A percentile compares a stretch with the other conserved stretches of the same genome.
Evolutionary conservation across 2,888 invertebrate genomes (phyloP).

Genomic region (Patella caerulea): DNA sequence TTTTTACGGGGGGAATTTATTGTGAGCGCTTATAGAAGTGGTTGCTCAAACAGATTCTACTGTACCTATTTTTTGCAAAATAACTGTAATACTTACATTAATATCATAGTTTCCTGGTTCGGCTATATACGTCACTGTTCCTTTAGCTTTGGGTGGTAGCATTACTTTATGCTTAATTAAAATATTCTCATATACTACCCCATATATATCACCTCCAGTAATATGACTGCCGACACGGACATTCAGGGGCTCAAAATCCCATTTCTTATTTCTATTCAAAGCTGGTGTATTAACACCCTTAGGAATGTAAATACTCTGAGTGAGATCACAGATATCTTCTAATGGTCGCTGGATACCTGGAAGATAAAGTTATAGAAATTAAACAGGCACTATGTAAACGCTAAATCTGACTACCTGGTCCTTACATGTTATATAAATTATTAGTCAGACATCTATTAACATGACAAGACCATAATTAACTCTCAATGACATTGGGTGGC

Average conservation of each 20-base stretch:
- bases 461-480: too few relatives aligned
- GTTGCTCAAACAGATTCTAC: too few relatives aligned
- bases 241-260: conserved; percentile 83
- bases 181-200: conserved; percentile 96
- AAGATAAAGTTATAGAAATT: conserved; percentile 8
- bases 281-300: conserved; percentile 98
- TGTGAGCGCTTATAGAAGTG: too few relatives aligned
- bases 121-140: conserved; percentile 96
- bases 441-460: too few relatives aligned
- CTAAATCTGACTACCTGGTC: too few relatives aligned
- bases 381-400: too few relatives aligned
- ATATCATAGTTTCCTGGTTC: conserved; percentile 91
- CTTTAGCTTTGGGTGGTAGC: conserved; percentile 93
- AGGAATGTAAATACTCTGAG: conserved; percentile 98
- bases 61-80: too few relatives aligned
- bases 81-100: conserved; percentile 78
- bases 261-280: conserved; percentile 83
- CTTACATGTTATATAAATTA: too few relatives aligned
- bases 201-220: conserved; percentile 98
- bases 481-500: too few relatives aligned
- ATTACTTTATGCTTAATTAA: conserved; percentile 97
- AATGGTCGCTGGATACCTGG: conserved; percentile 93
- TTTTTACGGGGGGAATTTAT: too few relatives aligned
- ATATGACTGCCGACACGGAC: conserved; percentile 88
- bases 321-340: conserved; percentile 92